A percentile compares a stretch with the other conserved stretches of the same genome.
Conservation (phyloP, 2,888 invertebrate genomes). For the Leptopilina syphax region DNA sequence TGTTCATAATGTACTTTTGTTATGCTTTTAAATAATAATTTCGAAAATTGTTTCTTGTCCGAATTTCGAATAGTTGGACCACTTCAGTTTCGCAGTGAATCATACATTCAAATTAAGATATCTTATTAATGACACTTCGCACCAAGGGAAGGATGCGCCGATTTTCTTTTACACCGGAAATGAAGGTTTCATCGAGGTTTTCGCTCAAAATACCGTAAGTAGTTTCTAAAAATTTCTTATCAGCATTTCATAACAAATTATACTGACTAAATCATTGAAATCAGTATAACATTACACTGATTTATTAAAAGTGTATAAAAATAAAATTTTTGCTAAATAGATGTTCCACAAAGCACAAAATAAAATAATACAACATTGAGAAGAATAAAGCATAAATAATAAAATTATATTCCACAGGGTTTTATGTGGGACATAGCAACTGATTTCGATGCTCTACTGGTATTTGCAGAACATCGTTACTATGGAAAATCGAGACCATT, state of each 20-base stretch:
- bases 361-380: background rate
- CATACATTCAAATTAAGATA: slow-evolving; percentile 88
- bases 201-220: slow-evolving; percentile 94
- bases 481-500: slow-evolving; percentile 95
- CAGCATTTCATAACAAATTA: no score
- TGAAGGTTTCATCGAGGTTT: slow-evolving; percentile 93
- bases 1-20: no score
- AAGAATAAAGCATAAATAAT: background rate
- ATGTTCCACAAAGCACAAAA: no score
- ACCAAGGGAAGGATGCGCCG: slow-evolving; percentile 83
- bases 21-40: no score
- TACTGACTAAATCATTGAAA: no score
- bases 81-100: slow-evolving; percentile 88
- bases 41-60: no score
- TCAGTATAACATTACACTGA: no score
- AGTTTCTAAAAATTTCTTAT: background rate
- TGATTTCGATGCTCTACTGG: slow-evolving; percentile 86
- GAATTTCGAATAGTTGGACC: slow-evolving; percentile 82
- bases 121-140: slow-evolving; percentile 87
- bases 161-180: slow-evolving; percentile 98
- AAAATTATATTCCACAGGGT: slow-evolving; percentile 76
- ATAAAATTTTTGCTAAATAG: no score
- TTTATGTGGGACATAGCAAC: slow-evolving; percentile 95
- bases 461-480: slow-evolving; percentile 93
- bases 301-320: no score